Conservation (phyloP, 2,113 vertebrate species). For the Pygoscelis adeliae region DNA sequence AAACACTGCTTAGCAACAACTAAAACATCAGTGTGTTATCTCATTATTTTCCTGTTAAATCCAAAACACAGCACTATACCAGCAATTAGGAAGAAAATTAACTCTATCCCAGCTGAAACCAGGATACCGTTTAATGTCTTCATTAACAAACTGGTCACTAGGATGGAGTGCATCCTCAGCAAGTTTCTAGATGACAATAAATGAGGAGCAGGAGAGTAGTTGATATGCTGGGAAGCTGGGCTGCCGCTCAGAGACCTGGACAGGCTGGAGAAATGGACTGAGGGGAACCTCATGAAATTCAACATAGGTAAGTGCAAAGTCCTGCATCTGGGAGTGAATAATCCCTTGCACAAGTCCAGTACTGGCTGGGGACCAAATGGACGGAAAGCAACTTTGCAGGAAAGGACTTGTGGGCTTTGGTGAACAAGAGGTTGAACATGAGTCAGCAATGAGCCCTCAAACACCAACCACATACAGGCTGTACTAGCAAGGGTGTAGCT, state of each 20-base stretch:
- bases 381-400: background rate
- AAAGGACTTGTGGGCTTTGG: background rate
- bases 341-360: background rate
- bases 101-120: no score
- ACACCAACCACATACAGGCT: background rate
- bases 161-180: background rate
- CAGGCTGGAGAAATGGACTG: background rate
- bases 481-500: background rate
- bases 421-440: background rate
- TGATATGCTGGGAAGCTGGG: background rate
- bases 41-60: no score
- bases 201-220: background rate
- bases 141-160: background rate
- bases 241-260: background rate
- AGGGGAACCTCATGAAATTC: background rate
- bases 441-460: background rate
- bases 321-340: background rate
- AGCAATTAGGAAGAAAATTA: no score
- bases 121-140: background rate
- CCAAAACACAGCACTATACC: no score
- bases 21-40: no score
- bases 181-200: background rate
- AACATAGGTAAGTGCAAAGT: background rate
- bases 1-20: no score
- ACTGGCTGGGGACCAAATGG: background rate